phyloP scores from a whole-genome alignment of 2,113 vertebrate genomes.

The Phodopus roborovskii region DNA sequence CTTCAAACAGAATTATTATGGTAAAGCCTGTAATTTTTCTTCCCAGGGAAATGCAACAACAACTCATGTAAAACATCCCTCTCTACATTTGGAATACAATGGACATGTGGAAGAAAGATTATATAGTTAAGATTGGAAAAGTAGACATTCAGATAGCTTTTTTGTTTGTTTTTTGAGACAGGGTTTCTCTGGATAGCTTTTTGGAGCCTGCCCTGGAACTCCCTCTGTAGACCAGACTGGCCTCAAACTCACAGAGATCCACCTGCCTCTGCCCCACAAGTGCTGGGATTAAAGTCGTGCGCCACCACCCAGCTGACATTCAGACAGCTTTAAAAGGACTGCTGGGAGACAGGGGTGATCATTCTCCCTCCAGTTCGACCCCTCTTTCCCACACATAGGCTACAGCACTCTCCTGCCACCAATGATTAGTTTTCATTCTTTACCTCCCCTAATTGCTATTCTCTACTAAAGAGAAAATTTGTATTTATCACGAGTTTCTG shows the following conservation, averaged over 20 bases:
- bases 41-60: neutral
- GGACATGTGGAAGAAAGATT: neutral
- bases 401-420: neutral
- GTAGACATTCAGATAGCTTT: slow-evolving; percentile 9
- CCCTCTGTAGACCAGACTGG: too few species aligned
- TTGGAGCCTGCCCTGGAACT: too few species aligned
- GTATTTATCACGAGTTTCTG: neutral
- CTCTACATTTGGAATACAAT: slow-evolving; percentile 7
- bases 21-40: slow-evolving; percentile 11
- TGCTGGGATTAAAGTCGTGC: too few species aligned
- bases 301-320: neutral
- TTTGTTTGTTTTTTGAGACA: too few species aligned
- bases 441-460: neutral
- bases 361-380: neutral
- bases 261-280: too few species aligned
- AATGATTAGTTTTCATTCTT: neutral
- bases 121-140: neutral
- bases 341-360: neutral
- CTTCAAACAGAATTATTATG: slow-evolving; percentile 24
- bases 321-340: neutral
- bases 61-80: neutral
- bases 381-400: neutral
- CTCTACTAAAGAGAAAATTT: neutral
- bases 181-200: too few species aligned
- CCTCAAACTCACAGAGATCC: too few species aligned